A percentile compares a stretch with the other conserved stretches of the same genome.
Conservation (phyloP, 2,797 vertebrate genomes). For the Tokudaia muenninki region DNA sequence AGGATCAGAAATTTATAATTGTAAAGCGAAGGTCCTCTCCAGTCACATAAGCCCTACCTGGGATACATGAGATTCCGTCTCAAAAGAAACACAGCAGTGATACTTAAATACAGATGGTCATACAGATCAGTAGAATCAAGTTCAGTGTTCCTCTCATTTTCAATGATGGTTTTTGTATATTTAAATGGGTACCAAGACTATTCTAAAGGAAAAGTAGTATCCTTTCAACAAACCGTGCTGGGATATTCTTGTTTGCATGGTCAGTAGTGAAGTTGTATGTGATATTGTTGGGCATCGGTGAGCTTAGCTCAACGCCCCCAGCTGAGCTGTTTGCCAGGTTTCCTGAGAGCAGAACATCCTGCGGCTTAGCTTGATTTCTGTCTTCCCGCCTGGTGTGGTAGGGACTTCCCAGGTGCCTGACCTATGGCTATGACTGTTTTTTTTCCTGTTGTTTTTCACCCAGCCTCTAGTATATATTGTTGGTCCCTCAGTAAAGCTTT, state of each 20-base stretch:
- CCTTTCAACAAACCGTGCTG: not conserved
- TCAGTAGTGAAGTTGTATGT: not conserved
- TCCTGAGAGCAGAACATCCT: no score
- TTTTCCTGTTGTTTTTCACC: no score
- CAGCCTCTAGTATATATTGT: no score
- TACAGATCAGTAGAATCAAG: constrained; percentile 18
- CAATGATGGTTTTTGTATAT: not conserved
- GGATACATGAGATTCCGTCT: not conserved
- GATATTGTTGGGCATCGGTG: not conserved
- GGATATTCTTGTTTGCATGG: not conserved
- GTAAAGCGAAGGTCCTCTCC: not conserved
- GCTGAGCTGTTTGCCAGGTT: no score
- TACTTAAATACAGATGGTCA: not conserved
- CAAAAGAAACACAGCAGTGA: not conserved
- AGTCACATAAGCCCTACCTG: not conserved
- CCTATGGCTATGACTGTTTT: no score
- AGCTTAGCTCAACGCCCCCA: no score
- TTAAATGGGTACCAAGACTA: not conserved
- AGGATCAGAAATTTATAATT: not conserved
- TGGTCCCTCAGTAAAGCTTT: no score
- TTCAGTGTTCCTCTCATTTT: constrained; percentile 8
- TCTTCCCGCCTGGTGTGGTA: no score
- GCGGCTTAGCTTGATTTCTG: no score
- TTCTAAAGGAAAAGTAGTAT: not conserved
- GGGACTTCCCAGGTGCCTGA: no score